Evolutionary conservation across 2,113 vertebrate species (phyloP).

Genomic region (Lagopus muta): DNA sequence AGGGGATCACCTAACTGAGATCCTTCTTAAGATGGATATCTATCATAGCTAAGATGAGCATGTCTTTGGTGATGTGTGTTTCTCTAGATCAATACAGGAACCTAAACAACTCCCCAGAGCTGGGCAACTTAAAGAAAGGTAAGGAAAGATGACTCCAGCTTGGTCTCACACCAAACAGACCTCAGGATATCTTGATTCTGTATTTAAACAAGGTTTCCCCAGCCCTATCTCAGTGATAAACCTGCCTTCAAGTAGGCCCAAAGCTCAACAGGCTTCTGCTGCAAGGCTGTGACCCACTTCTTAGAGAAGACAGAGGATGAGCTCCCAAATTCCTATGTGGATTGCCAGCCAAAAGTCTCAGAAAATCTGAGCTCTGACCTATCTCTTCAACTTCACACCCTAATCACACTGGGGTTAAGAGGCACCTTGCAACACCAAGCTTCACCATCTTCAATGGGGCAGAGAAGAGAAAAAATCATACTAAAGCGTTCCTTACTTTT

Average conservation of each 20-base stretch:
- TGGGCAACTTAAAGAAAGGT: neutral
- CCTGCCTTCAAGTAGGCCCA: neutral
- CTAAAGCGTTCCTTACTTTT: neutral
- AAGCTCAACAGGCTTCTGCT: neutral
- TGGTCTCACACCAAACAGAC: neutral
- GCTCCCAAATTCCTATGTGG: neutral
- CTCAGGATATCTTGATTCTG: neutral
- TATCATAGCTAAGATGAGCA: neutral
- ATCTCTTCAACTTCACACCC: neutral
- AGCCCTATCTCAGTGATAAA: conserved; percentile 11
- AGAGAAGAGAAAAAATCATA: neutral
- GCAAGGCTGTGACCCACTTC: neutral
- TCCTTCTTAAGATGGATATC: neutral
- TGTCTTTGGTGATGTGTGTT: neutral
- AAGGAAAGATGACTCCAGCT: neutral
- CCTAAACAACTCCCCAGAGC: neutral
- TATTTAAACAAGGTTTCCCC: conserved; percentile 13
- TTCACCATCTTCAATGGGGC: neutral
- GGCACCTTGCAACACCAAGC: neutral
- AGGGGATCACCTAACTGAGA: neutral
- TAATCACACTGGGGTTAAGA: neutral
- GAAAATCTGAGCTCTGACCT: neutral
- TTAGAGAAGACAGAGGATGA: neutral
- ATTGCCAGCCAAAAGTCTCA: neutral
- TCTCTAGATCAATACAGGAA: neutral